Conservation (phyloP, 2,113 vertebrate species). For the Echinops telfairi region DNA sequence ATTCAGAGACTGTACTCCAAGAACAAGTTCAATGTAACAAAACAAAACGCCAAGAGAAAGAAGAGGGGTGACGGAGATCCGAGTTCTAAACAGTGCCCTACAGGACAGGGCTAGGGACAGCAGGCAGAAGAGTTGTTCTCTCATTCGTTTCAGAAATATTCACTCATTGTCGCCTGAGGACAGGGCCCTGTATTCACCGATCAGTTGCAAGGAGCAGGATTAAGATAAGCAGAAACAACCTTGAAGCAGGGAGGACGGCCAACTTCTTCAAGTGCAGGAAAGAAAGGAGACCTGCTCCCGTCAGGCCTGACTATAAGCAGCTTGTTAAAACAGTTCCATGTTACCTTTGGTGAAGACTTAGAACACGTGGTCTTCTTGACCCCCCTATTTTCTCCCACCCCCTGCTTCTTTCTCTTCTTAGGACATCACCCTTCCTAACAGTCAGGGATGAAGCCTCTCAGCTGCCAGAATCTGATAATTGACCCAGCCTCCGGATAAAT, state of each 20-base stretch:
- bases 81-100: neutral
- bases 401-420: neutral
- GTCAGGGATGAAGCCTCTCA: neutral
- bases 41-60: neutral
- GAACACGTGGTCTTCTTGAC: neutral
- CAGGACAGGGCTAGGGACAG: neutral
- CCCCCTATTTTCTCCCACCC: too few species aligned
- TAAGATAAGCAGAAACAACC: neutral
- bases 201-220: neutral
- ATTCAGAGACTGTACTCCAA: neutral
- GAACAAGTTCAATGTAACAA: neutral
- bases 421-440: neutral
- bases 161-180: neutral
- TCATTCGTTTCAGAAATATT: neutral
- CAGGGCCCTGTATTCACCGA: neutral
- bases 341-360: constrained; percentile 1
- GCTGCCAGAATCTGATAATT: neutral
- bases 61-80: neutral
- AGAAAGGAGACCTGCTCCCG: neutral
- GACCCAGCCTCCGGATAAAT: neutral
- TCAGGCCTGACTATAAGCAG: neutral
- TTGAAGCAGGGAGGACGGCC: neutral
- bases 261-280: neutral
- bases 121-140: neutral
- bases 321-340: neutral